A percentile compares a stretch with the other conserved stretches of the same genome.
Evolutionary conservation across 2,888 invertebrate genomes (phyloP).

Genomic region (Vesta saturnalis): DNA sequence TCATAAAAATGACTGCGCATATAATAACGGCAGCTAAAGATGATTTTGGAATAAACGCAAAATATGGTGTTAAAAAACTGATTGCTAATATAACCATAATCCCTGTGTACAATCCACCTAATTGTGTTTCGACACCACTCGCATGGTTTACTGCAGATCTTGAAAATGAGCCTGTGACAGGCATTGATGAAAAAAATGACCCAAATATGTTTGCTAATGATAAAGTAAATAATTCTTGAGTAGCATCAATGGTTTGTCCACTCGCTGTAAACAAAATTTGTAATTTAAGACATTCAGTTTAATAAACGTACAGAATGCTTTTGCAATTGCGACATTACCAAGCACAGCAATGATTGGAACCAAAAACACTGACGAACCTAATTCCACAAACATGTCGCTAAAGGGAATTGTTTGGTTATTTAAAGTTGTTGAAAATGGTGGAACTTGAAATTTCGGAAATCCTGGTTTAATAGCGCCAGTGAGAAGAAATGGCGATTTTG

Average conservation of each 20-base stretch:
- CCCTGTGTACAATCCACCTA: slow-evolving; percentile 87
- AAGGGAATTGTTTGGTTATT: slow-evolving; percentile 66
- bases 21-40: slow-evolving; percentile 93
- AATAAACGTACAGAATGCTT: slow-evolving; percentile 77
- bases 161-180: slow-evolving; percentile 90
- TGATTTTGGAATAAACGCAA: slow-evolving; percentile 89
- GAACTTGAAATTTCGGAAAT: slow-evolving; percentile 66
- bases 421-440: slow-evolving; percentile 64
- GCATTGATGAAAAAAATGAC: slow-evolving; percentile 90
- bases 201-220: slow-evolving; percentile 87
- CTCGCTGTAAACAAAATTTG: slow-evolving; percentile 76
- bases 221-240: slow-evolving; percentile 88
- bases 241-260: slow-evolving; percentile 85
- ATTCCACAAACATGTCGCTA: slow-evolving; percentile 67
- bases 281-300: background rate
- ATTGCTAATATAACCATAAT: slow-evolving; percentile 83
- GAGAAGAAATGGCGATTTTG: slow-evolving; percentile 64
- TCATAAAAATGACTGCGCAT: slow-evolving; percentile 94
- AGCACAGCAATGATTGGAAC: slow-evolving; percentile 80
- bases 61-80: slow-evolving; percentile 88
- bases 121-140: slow-evolving; percentile 91
- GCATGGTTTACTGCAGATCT: slow-evolving; percentile 94
- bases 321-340: slow-evolving; percentile 85
- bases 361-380: slow-evolving; percentile 75
- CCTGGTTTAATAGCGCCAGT: slow-evolving; percentile 70